Conservation (phyloP, 2,113 vertebrate genomes). For the Megaleporinus macrocephalus region DNA sequence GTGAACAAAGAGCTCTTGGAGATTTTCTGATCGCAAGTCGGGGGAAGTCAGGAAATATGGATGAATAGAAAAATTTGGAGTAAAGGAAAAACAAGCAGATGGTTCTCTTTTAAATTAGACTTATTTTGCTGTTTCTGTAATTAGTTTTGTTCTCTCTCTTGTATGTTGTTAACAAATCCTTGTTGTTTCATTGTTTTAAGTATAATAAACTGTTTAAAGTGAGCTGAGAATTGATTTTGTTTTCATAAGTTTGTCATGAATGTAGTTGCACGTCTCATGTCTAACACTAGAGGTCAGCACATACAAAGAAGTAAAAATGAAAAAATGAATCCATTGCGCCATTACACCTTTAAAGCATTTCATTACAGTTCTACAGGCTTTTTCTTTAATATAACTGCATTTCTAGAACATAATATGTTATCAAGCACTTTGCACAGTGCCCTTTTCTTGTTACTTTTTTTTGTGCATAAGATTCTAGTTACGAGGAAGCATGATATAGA, state of each 20-base stretch:
- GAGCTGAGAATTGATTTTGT: neutral
- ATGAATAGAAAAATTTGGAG: neutral
- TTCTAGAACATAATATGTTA: too few relatives aligned
- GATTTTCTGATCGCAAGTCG: neutral
- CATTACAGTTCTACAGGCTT: too few relatives aligned
- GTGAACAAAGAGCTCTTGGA: neutral
- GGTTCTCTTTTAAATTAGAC: neutral
- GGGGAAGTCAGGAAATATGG: neutral
- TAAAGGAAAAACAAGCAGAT: constrained; percentile 1
- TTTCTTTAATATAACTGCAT: too few relatives aligned
- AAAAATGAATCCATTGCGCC: too few relatives aligned
- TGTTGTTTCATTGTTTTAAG: constrained; percentile 1
- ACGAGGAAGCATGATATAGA: too few relatives aligned
- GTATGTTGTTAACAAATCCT: neutral
- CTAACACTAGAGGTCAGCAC: constrained; percentile 36
- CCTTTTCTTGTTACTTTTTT: too few relatives aligned
- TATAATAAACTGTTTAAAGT: constrained; percentile 23
- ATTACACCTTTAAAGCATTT: too few relatives aligned
- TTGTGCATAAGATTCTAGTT: too few relatives aligned
- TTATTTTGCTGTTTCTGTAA: neutral
- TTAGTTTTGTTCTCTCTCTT: neutral
- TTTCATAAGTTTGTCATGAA: neutral
- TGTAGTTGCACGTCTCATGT: neutral
- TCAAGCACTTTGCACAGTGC: too few relatives aligned
- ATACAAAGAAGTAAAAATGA: too few relatives aligned